Percentiles rank a stretch among this genome's conserved stretches.
phyloP scores from a whole-genome alignment of 2,888 invertebrate species.

The Mimumesa dahlbomi region DNA sequence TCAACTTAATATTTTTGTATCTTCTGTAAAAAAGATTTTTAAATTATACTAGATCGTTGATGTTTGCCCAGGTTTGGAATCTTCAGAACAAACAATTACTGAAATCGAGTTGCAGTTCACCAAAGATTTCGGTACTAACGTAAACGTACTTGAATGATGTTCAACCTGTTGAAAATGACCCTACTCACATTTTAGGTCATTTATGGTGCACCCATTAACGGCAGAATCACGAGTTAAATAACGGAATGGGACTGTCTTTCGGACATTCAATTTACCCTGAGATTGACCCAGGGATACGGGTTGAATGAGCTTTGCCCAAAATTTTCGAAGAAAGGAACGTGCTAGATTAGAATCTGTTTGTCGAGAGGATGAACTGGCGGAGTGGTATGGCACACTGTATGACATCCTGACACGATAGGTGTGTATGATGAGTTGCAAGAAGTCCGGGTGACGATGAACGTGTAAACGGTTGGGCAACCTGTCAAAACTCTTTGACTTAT shows the following conservation, averaged over 20 bases:
- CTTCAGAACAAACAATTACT: no score
- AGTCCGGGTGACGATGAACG: conserved; percentile 36
- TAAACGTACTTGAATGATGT: no score
- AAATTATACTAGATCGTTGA: no score
- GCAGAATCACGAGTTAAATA: conserved; percentile 38
- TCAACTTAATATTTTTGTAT: no score
- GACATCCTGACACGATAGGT: conserved; percentile 50
- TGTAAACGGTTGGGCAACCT: conserved; percentile 19
- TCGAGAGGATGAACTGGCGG: conserved; percentile 46
- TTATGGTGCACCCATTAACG: no score
- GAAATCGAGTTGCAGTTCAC: no score
- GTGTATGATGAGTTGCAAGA: conserved; percentile 54
- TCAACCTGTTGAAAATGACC: no score
- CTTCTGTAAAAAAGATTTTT: no score
- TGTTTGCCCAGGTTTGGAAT: no score
- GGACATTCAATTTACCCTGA: conserved; percentile 17
- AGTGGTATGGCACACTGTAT: conserved; percentile 16
- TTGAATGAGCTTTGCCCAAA: conserved; percentile 45
- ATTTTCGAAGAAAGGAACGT: conserved; percentile 30
- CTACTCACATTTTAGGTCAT: no score
- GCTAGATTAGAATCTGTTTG: conserved; percentile 60
- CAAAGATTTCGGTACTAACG: no score
- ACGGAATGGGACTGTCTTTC: conserved; percentile 29
- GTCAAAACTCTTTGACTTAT: conserved; percentile 55
- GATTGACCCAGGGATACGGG: conserved; percentile 23